Evolutionary conservation across 2,888 invertebrate species (phyloP).

Genomic region (Laspeyria flexula): DNA sequence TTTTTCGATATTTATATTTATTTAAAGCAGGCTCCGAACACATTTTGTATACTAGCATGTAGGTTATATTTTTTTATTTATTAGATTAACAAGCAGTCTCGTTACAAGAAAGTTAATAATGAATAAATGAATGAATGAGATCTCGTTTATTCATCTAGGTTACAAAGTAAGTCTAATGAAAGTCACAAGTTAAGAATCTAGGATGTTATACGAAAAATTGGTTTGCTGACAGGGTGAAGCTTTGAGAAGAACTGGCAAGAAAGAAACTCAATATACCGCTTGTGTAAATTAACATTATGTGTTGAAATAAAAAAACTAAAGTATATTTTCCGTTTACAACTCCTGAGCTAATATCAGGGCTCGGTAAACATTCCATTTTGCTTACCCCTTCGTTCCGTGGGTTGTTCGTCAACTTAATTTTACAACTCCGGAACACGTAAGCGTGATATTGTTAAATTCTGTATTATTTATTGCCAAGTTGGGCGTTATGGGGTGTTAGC

Average conservation of each 20-base stretch:
- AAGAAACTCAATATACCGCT: no score
- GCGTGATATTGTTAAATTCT: slow-evolving; percentile 45
- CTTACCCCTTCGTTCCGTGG: slow-evolving; percentile 40
- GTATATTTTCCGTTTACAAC: slow-evolving; percentile 34
- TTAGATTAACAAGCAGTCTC: no score
- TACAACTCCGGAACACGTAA: slow-evolving; percentile 69
- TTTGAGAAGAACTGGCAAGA: no score
- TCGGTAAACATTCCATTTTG: slow-evolving; percentile 44
- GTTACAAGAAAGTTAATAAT: no score
- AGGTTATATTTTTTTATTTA: neutral
- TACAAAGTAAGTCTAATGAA: no score
- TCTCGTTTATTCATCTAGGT: no score
- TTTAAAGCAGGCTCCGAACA: slow-evolving; percentile 6
- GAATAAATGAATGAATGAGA: no score
- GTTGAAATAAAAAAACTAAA: slow-evolving; percentile 41
- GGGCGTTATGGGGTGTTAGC: slow-evolving; percentile 55
- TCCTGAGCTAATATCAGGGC: slow-evolving; percentile 39
- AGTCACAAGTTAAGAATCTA: slow-evolving; percentile 18
- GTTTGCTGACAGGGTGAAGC: no score
- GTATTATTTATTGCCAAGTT: slow-evolving; percentile 48
- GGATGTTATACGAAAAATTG: no score
- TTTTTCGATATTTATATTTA: slow-evolving; percentile 19
- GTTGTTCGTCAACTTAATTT: slow-evolving; percentile 64
- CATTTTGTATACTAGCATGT: neutral
- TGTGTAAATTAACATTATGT: slow-evolving; percentile 18